Base-by-base conservation (phyloP, 2,888 invertebrate species). In the Pollenia amentaria region DNA sequence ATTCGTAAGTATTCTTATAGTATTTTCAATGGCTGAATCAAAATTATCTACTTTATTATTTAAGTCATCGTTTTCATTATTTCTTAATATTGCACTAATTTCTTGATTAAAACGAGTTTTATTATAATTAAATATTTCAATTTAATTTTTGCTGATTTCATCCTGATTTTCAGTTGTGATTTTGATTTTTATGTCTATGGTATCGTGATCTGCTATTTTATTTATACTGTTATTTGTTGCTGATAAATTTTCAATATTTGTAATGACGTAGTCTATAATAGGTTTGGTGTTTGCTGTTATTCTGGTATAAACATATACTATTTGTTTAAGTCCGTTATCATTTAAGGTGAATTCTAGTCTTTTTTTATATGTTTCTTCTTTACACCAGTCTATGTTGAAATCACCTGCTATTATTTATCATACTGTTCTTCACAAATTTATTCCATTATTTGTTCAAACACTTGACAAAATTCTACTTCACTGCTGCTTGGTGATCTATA, bases 71-170 rank as follows among this genome's bases (percentile, higher is more conserved):
- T 16, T 29, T 12, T 9, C 11, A 29, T 38, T 12, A 7, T 21
- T 57, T 29, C 21, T 6, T 7, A 21, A 21, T 4, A 57, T 57
- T 11, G 3, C 21, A 10, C 57, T 11, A 12, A 38, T 57, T 14
- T 57, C 57, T 57, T 21, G 10, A 57, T 57, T 38, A 57, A 21
- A 57, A 14, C 8, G 57, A 10, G 4, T 18, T 38, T 11, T 29
- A 57, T 57, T 57, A 29, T 57, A 57, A 18, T 57, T 21, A 57
- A 57, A 57, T 6, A 29, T 21, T 12, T 57, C 57, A 14, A 38
- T 57, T 21, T 57, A 14, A 4, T 57, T 57, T 21, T 57, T 29
- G 29, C 3, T 6, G 11, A 12, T 38, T 29, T 3, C 11, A 29
- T 29, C 21, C 12, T 29, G 57, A 6, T 12, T 12, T 14, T 29